Conservation (phyloP, 2,113 vertebrate species). For the Columbina picui region DNA sequence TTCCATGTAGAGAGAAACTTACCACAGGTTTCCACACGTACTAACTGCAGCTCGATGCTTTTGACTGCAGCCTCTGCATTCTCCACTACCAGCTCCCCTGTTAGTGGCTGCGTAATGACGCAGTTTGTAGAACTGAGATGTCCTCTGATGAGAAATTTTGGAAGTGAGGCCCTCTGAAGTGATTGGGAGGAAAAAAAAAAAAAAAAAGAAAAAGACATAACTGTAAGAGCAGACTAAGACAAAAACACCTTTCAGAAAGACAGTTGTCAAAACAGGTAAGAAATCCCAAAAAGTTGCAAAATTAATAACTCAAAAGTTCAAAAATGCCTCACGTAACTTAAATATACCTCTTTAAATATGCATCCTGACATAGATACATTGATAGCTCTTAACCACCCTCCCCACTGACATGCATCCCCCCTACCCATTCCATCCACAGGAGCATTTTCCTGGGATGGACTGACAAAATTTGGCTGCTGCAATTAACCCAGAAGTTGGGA, state of each 20-base stretch:
- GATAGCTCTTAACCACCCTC: neutral
- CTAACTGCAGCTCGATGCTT: slow-evolving; percentile 94
- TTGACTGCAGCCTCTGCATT: slow-evolving; percentile 87
- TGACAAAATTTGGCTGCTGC: neutral
- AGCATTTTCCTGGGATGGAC: neutral
- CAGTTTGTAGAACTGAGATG: slow-evolving; percentile 91
- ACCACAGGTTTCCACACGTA: slow-evolving; percentile 97
- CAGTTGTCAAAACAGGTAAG: rapidly evolving
- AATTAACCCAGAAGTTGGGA: neutral
- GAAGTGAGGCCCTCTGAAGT: slow-evolving; percentile 82
- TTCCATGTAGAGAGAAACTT: neutral
- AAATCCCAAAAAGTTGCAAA: rapidly evolving
- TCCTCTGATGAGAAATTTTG: slow-evolving; percentile 90
- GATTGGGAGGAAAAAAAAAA: neutral
- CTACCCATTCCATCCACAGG: neutral
- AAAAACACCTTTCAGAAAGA: neutral
- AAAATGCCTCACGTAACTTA: neutral
- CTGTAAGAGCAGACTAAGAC: neutral
- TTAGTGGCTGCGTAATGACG: slow-evolving; percentile 88
- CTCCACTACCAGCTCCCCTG: slow-evolving; percentile 90
- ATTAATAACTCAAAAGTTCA: neutral
- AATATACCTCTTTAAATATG: neutral
- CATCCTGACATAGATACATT: neutral
- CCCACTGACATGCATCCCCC: rapidly evolving
- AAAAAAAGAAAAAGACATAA: neutral